Base-by-base conservation (phyloP, 2,113 vertebrate species). In the Cyanoderma ruficeps region DNA sequence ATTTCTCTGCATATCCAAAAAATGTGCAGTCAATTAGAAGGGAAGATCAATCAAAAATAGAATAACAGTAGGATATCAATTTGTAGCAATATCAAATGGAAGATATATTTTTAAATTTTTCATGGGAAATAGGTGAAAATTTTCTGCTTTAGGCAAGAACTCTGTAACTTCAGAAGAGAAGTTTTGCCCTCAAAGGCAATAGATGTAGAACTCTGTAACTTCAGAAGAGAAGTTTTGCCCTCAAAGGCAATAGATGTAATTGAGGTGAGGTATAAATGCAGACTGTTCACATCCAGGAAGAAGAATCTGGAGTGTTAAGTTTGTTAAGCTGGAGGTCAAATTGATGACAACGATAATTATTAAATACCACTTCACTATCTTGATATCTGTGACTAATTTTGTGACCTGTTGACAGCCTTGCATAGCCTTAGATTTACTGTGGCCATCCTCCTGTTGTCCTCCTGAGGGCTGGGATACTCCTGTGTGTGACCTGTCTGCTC, bases 401-500 rank as follows among this genome's bases (percentile, higher is more conserved):
- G 53, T 65, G 22, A 27, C 20, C 19, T 76, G 6, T 56, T 76
- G 42, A 50, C 59, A 93, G 75, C 13, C 44, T 95, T 64, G 61
- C 33, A 41, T 13, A 79, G 41, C 49, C 28, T 53, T 59, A 42
- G 25, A 27, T 79, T 75, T 83, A 23, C 53, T 44, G 15, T 76
- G 74, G 11, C 41, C 15, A 18, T 37, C 21, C 13, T 11, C 8
- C 17, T 1, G 1, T 15, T 52, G 19, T 25, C 17, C 13, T 55
- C 35, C n/a, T 12, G 37, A 49, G 13, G 13, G 8, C 37, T 83
- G 57, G 25, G 20, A 56, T 46, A 2, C 30, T 44, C 25, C 49
- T 23, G 0, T 0, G 0, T 0, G 6, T 13, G 41, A 64, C 46
- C 31, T 53, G 2, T 8, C 44, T 53, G 15, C 53, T 59, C 27